Percentiles rank a stretch among this genome's conserved stretches.
These are phyloP conservation scores for Neofelis nebulosa DNA, from an alignment of 2,113 vertebrate genomes.

Conservation along the genomic window DNA sequence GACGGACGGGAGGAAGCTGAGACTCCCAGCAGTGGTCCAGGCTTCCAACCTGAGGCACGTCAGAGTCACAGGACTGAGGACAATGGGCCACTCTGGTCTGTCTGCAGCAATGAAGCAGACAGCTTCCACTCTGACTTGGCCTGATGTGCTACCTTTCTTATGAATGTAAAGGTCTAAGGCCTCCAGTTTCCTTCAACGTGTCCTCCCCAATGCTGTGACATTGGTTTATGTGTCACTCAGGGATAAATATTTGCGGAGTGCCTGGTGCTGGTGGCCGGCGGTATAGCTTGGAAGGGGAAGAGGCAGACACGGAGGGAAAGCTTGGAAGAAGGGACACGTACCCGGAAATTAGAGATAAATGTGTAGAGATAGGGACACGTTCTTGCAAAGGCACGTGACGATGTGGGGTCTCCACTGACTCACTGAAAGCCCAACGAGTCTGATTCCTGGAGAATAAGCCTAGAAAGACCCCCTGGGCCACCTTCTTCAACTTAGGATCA, in stretches of 20 bases:
- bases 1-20: not conserved
- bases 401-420: too few relatives aligned
- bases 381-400: not conserved
- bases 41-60: fast-evolving
- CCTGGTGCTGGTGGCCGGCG: not conserved
- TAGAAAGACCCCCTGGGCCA: not conserved
- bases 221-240: fast-evolving
- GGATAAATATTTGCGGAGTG: fast-evolving
- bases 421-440: not conserved
- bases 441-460: not conserved
- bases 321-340: not conserved
- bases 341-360: not conserved
- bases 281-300: not conserved
- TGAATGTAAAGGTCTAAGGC: not conserved
- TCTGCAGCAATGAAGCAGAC: too few relatives aligned
- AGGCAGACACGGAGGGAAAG: not conserved
- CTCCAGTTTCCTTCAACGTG: too few relatives aligned
- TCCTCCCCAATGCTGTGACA: not conserved
- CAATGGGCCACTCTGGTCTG: not conserved
- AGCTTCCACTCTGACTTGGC: too few relatives aligned
- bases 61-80: not conserved
- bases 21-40: too few relatives aligned
- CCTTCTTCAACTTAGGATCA: too few relatives aligned
- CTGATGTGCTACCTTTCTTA: too few relatives aligned
- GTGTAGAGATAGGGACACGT: not conserved